phyloP scores from a whole-genome alignment of 2,888 invertebrate genomes.

The Lampropteryx suffumata region DNA sequence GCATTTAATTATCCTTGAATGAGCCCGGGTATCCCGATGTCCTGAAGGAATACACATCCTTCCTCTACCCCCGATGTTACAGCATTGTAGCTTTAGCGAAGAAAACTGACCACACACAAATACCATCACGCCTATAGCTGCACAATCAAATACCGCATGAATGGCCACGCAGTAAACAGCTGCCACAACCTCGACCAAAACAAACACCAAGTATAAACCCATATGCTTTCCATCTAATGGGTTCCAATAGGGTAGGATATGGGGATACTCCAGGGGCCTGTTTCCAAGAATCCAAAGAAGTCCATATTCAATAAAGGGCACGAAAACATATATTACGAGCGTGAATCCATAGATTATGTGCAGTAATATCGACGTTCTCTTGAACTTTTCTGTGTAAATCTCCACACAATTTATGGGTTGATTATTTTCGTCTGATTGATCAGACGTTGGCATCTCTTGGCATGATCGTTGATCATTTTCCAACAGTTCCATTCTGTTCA shows the following conservation, averaged over 20 bases:
- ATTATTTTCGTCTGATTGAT: conserved; percentile 41
- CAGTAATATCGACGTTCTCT: conserved; percentile 42
- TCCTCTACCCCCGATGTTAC: conserved; percentile 55
- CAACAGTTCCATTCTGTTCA: conserved; percentile 43
- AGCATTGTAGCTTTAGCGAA: conserved; percentile 49
- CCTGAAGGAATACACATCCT: conserved; percentile 34
- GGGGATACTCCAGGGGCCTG: conserved; percentile 44
- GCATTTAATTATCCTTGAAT: conserved; percentile 52
- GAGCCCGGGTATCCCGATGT: conserved; percentile 54
- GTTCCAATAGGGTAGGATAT: conserved; percentile 61
- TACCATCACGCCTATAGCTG: conserved; percentile 60
- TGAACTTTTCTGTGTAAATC: conserved; percentile 50
- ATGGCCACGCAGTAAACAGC: conserved; percentile 55
- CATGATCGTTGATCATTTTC: conserved; percentile 46
- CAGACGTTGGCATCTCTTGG: conserved; percentile 32
- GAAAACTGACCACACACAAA: conserved; percentile 63
- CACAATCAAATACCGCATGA: conserved; percentile 60
- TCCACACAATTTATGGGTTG: conserved; percentile 29
- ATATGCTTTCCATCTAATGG: conserved; percentile 46
- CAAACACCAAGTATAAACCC: conserved; percentile 45
- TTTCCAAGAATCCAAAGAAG: conserved; percentile 35
- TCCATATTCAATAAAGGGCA: conserved; percentile 59
- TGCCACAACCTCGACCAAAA: conserved; percentile 51
- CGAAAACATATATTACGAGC: conserved; percentile 47
- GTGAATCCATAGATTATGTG: conserved; percentile 54